phyloP scores from a whole-genome alignment of 2,797 vertebrate species.

The Eremophila alpestris region DNA sequence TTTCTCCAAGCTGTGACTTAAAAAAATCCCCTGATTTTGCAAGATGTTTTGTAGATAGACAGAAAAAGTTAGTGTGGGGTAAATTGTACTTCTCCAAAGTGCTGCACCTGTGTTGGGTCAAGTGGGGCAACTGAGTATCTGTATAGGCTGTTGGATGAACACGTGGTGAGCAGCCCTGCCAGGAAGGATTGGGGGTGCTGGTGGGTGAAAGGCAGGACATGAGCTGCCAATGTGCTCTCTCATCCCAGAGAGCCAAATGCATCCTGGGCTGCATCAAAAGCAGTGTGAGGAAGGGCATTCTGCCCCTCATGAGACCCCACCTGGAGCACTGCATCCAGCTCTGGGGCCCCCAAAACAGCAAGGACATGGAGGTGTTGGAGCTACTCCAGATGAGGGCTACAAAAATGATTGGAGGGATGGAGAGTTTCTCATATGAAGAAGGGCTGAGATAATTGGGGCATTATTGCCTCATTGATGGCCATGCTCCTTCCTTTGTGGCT shows the following conservation, averaged over 20 bases:
- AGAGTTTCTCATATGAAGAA: background rate
- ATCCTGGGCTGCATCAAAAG: background rate
- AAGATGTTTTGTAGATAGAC: background rate
- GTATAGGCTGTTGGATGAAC: background rate
- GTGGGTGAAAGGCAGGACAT: background rate
- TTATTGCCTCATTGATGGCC: background rate
- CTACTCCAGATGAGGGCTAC: background rate
- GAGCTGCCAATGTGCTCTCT: background rate
- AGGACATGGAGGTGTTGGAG: background rate
- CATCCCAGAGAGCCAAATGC: background rate
- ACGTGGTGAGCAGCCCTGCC: accelerated
- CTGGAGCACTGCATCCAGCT: background rate
- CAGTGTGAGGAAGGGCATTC: background rate
- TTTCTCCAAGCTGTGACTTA: background rate
- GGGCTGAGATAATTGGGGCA: background rate
- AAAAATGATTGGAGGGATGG: background rate
- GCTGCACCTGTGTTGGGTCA: background rate
- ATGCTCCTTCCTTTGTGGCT: background rate
- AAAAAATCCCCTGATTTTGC: background rate
- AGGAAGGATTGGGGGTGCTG: background rate
- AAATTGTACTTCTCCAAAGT: background rate
- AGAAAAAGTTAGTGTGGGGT: background rate
- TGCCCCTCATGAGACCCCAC: background rate
- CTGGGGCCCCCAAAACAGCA: background rate
- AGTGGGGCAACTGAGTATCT: background rate